A percentile compares a stretch with the other conserved stretches of the same genome.
Evolutionary conservation across 64 coral and sea anemone genomes (phyloP).

Genomic region (Astreopora myriophthalma): DNA sequence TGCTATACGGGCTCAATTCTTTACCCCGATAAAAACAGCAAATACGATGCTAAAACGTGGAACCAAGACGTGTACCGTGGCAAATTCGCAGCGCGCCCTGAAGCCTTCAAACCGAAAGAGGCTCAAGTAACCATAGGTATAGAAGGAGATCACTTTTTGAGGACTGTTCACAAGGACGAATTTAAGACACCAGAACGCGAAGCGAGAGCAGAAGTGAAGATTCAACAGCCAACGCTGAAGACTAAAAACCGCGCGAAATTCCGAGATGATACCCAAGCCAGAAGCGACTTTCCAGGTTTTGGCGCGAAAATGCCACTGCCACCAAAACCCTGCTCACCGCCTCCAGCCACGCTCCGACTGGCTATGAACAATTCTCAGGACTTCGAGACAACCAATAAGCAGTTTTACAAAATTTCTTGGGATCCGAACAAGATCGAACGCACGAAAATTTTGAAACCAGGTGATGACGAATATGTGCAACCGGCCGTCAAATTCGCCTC

Average conservation of each 20-base stretch:
- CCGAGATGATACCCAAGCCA: constrained; percentile 85
- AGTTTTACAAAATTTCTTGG: constrained; percentile 86
- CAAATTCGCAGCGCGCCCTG: constrained; percentile 75
- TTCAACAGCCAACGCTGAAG: constrained; percentile 70
- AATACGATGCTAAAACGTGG: constrained; percentile 70
- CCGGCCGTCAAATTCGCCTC: constrained; percentile 80
- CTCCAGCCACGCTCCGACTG: constrained; percentile 87
- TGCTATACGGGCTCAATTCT: constrained; percentile 89
- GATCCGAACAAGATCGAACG: constrained; percentile 88
- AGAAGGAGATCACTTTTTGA: constrained; percentile 84
- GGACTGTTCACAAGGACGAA: constrained; percentile 74
- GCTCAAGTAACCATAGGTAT: constrained; percentile 76
- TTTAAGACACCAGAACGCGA: constrained; percentile 78
- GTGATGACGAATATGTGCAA: constrained; percentile 38
- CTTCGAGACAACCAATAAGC: constrained; percentile 88
- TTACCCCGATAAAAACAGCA: constrained; percentile 78
- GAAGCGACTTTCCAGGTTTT: constrained; percentile 96
- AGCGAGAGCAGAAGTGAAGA: constrained; percentile 49
- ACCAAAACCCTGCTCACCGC: constrained; percentile 75
- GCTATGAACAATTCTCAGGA: constrained; percentile 82
- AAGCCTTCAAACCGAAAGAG: constrained; percentile 46
- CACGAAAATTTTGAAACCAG: constrained; percentile 70
- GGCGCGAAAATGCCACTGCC: constrained; percentile 84
- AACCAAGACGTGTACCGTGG: constrained; percentile 97
- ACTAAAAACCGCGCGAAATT: constrained; percentile 76